Evolutionary conservation across 2,888 invertebrate species (phyloP).

Genomic region (Erynnis tages): DNA sequence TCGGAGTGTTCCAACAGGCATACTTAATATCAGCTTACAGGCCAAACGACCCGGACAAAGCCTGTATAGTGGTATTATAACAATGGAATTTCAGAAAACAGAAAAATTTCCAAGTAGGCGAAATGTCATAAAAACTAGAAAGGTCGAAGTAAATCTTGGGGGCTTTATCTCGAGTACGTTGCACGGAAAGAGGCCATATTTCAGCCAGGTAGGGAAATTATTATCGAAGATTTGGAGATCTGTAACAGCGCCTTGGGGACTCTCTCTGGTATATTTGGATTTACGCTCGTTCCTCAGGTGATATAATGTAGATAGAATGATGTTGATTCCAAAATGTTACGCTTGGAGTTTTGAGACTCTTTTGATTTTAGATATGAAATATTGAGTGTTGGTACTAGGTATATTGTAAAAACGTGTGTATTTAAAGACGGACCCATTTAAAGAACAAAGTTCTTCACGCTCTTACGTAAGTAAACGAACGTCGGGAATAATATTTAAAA

Average conservation of each 20-base stretch:
- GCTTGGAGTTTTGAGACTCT: neutral
- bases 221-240: constrained; percentile 22
- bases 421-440: too few species aligned
- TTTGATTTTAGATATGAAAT: neutral
- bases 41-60: too few species aligned
- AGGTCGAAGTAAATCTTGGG: constrained; percentile 17
- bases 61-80: neutral
- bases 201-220: constrained; percentile 25
- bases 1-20: too few species aligned
- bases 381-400: too few species aligned
- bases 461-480: too few species aligned
- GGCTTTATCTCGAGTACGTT: constrained; percentile 22
- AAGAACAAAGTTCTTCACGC: too few species aligned
- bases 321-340: neutral
- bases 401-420: too few species aligned
- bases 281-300: constrained; percentile 8
- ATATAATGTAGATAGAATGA: neutral
- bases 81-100: constrained; percentile 1
- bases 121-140: constrained; percentile 17
- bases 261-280: constrained; percentile 9
- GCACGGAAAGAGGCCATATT: constrained; percentile 25
- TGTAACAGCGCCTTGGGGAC: constrained; percentile 17
- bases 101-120: neutral
- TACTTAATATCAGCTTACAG: too few species aligned
- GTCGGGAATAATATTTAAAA: too few species aligned